These are phyloP conservation scores for Caenorhabditis macrosperma DNA, from an alignment of 2,888 invertebrate genomes.

Conservation along the genomic window DNA sequence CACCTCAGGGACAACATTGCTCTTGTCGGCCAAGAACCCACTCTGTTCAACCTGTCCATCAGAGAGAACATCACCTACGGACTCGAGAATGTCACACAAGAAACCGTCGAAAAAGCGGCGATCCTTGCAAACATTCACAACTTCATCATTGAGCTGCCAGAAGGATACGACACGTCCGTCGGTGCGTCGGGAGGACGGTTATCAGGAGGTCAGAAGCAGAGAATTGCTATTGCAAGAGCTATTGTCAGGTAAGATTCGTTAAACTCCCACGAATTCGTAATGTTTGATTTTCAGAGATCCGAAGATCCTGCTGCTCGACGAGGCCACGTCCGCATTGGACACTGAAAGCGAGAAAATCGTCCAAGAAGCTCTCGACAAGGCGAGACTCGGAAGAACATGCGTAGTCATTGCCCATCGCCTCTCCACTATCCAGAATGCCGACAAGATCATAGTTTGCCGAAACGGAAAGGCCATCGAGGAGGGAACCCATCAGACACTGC, in stretches of 20 bases:
- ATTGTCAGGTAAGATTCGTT: conserved; percentile 53
- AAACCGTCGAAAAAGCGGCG: conserved; percentile 73
- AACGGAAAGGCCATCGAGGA: conserved; percentile 73
- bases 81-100: conserved; percentile 67
- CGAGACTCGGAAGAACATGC: conserved; percentile 87
- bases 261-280: background rate
- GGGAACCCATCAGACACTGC: conserved; percentile 71
- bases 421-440: conserved; percentile 87
- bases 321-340: conserved; percentile 81
- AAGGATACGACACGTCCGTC: conserved; percentile 72
- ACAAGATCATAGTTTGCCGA: conserved; percentile 82
- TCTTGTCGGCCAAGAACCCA: conserved; percentile 81
- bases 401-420: conserved; percentile 91
- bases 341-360: conserved; percentile 84
- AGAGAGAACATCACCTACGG: conserved; percentile 81
- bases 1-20: conserved; percentile 75
- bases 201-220: conserved; percentile 72
- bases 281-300: conserved; percentile 70
- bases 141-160: conserved; percentile 81
- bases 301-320: conserved; percentile 71
- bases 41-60: conserved; percentile 81
- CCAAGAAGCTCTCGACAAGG: conserved; percentile 89
- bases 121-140: conserved; percentile 81
- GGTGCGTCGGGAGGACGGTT: conserved; percentile 69
- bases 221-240: conserved; percentile 73